phyloP scores from a whole-genome alignment of 2,113 vertebrate genomes.

The Panthera leo region DNA sequence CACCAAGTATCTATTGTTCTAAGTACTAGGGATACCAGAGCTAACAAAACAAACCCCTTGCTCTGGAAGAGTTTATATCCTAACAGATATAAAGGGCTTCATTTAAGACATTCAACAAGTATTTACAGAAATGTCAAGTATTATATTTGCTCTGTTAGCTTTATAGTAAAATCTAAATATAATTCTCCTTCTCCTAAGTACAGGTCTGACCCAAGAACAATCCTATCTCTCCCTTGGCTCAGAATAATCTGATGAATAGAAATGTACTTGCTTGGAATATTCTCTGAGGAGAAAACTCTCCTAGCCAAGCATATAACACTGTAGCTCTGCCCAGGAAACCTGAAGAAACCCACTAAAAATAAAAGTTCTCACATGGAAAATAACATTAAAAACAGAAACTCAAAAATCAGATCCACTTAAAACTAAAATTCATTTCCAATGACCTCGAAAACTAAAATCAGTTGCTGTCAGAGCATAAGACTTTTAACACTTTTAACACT shows the following conservation, averaged over 20 bases:
- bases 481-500: not conserved
- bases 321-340: not conserved
- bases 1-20: not conserved
- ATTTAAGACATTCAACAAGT: not conserved
- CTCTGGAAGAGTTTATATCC: not conserved
- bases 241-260: slow-evolving; percentile 8
- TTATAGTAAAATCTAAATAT: slow-evolving; percentile 43
- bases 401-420: not conserved
- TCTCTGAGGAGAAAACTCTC: slow-evolving; percentile 10
- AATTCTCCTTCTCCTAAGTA: not conserved
- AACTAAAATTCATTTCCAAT: slow-evolving; percentile 30
- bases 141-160: not conserved
- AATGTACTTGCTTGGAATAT: not conserved
- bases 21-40: not conserved
- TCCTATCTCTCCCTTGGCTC: not conserved
- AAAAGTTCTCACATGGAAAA: not conserved
- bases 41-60: not conserved
- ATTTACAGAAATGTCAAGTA: slow-evolving; percentile 37
- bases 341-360: not conserved
- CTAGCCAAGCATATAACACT: not conserved
- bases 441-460: slow-evolving; percentile 33
- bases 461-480: not conserved
- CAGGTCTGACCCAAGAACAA: not conserved
- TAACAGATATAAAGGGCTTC: not conserved
- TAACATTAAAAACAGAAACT: not conserved